Evolutionary conservation across 2,888 invertebrate species (phyloP).

Genomic region (Cephus pygmeus): DNA sequence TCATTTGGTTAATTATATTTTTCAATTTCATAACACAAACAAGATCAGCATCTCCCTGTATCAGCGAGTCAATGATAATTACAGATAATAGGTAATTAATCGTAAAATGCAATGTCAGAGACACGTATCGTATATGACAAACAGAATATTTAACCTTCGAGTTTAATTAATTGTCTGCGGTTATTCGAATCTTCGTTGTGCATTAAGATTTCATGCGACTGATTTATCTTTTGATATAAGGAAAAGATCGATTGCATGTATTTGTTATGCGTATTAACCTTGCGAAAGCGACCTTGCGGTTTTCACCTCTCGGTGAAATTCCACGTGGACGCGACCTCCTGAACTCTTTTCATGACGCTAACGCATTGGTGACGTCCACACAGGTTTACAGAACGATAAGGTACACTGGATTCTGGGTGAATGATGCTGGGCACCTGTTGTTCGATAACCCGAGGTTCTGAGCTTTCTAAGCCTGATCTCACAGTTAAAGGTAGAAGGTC

Average conservation of each 20-base stretch:
- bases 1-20: not conserved
- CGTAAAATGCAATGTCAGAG: not conserved
- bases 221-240: not conserved
- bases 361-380: not conserved
- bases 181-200: not conserved
- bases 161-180: not conserved
- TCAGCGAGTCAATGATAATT: not conserved
- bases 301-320: constrained; percentile 42
- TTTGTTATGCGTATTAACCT: constrained; percentile 35
- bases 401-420: not conserved
- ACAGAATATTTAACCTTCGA: not conserved
- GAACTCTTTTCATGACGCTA: constrained; percentile 43
- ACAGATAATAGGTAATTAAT: not conserved
- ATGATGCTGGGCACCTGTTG: not conserved
- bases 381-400: not conserved
- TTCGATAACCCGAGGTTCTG: not conserved
- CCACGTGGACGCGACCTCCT: constrained; percentile 40
- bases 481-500: constrained; percentile 37
- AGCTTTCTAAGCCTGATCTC: constrained; percentile 51
- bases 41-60: not conserved
- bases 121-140: not conserved
- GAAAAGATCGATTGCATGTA: not conserved
- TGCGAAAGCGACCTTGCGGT: constrained; percentile 47
- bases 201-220: not conserved
- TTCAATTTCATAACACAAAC: not conserved